Base-by-base conservation (phyloP, 1,140 invertebrate species). In the Sweltsa coloradensis region DNA sequence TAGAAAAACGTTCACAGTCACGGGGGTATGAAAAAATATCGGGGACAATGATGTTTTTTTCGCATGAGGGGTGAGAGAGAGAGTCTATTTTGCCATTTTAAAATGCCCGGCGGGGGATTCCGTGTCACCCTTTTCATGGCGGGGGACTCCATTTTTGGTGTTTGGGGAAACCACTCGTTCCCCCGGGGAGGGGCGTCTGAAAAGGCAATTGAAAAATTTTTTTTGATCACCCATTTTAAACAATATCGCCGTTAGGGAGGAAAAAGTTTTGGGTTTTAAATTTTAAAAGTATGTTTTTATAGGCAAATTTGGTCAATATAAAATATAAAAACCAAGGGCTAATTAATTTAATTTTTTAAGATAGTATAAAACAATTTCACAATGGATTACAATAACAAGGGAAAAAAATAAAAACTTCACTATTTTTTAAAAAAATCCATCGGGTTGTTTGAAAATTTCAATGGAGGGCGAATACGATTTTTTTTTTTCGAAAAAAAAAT, bases 61-160 rank as follows among this genome's bases (percentile, higher is more conserved):
- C 11, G 16, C 14, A 22, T 23, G 13, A 5, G 29, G 18, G 19
- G 23, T 31, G 29, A 22, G 22, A 34, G 29, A 34, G 5, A 31
- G 43, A 9, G 43, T 34, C 7, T n/a, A n/a, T n/a, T 45, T 31
- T 4, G 36, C 16, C 11, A 19, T 16, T 31, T 14, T 26, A 29
- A 26, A 41, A 18, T n/a, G n/a, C n/a, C 24, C 16, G 11, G 19
- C 16, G n/a, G 18, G 36, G 4, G 36, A 5, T 22, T 37, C 36
- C 4, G 36, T 23, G 11, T n/a, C 18, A 11, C 41, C 34, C n/a
- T n/a, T 50, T 62, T 64, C 6, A 66, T 31, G 0, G 66, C 65
- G n/a, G 7, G 72, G 72, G 34, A 65, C 60, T 3, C 69, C 71
- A 24, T 69, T 75, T 37, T 70, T 63, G 7, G 62, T 55, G 47